These are phyloP conservation scores for Gila orcuttii DNA, from an alignment of 2,113 vertebrate species.

Conservation along the genomic window DNA sequence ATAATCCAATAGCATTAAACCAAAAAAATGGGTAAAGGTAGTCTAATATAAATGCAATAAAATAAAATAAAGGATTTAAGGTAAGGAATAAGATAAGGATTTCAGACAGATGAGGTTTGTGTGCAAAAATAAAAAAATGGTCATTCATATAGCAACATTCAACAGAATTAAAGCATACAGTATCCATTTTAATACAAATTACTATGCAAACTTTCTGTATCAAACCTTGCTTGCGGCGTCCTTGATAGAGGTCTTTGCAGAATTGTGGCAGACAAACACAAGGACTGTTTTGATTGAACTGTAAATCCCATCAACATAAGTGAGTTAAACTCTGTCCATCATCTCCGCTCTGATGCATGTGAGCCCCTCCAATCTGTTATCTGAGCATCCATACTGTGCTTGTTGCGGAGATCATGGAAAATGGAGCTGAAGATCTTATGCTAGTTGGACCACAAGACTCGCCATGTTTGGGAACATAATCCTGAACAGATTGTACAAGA, in stretches of 20 bases:
- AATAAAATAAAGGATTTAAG: no score
- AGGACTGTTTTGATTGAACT: constrained; percentile 23
- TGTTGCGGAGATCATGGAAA: constrained; percentile 36
- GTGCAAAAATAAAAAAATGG: no score
- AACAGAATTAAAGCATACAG: background rate
- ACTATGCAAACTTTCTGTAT: background rate
- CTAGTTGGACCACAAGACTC: constrained; percentile 39
- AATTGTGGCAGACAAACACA: background rate
- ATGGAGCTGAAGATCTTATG: constrained; percentile 24
- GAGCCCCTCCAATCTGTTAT: constrained; percentile 49
- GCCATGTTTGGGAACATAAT: constrained; percentile 55
- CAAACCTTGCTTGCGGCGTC: background rate
- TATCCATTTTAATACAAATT: background rate
- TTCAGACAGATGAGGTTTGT: background rate
- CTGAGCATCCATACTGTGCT: constrained; percentile 41
- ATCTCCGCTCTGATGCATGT: constrained; percentile 15
- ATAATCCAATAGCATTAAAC: no score
- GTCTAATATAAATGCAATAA: no score
- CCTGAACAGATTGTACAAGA: constrained; percentile 48
- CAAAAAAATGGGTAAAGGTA: no score
- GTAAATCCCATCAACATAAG: background rate
- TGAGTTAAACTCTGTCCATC: constrained; percentile 13
- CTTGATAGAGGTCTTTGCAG: constrained; percentile 26
- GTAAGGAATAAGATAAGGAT: background rate
- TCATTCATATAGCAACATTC: background rate